Evolutionary conservation across 2,888 invertebrate species (phyloP).

Genomic region (Limnephilus marmoratus): DNA sequence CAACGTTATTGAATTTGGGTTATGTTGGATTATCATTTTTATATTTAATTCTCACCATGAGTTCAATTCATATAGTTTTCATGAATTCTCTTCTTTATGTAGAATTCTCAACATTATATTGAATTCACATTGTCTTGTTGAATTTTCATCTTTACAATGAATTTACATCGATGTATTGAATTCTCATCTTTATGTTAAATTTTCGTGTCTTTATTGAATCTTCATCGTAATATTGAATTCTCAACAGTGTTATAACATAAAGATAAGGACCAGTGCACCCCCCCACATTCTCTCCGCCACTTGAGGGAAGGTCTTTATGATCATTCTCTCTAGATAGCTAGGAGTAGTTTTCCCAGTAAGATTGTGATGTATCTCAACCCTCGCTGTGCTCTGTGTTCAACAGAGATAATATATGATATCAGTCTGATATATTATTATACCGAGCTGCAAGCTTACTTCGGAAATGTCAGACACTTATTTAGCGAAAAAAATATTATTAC

Average conservation of each 20-base stretch:
- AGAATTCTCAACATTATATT: no score
- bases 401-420: slow-evolving; percentile 2
- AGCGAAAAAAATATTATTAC: not conserved
- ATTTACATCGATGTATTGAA: no score
- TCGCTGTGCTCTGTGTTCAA: slow-evolving; percentile 9
- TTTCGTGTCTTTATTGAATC: not conserved
- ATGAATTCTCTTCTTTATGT: no score
- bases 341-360: not conserved
- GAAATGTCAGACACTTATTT: not conserved
- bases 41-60: no score
- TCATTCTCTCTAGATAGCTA: not conserved
- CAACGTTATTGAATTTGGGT: no score
- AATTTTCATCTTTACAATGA: no score
- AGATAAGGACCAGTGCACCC: slow-evolving; percentile 17
- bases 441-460: not conserved
- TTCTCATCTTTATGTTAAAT: no score
- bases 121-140: no score
- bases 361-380: slow-evolving; percentile 18
- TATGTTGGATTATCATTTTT: no score
- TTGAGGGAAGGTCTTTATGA: slow-evolving; percentile 18
- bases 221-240: not conserved
- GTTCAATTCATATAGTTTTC: no score
- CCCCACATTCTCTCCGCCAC: not conserved
- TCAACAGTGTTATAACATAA: not conserved
- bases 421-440: slow-evolving; percentile 2